Conservation (phyloP, 2,888 invertebrate species). For the Clepsis dumicolana region DNA sequence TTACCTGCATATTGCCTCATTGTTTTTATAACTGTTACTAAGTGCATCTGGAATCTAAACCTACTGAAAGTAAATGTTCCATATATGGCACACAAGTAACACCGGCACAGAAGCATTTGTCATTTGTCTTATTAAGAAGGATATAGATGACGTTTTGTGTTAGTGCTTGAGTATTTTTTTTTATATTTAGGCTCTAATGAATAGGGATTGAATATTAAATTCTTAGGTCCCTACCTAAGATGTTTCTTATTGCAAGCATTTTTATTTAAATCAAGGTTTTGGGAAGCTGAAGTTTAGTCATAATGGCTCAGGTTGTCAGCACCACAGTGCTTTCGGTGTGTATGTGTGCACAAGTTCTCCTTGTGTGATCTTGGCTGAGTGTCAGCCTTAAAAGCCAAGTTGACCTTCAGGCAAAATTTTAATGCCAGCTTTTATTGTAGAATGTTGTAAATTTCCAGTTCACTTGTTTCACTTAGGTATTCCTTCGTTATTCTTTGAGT, state of each 20-base stretch:
- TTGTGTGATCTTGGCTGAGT: constrained; percentile 24
- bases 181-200: background rate
- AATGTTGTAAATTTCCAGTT: constrained; percentile 23
- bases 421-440: constrained; percentile 35
- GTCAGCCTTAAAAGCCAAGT: constrained; percentile 32
- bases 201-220: background rate
- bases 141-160: background rate
- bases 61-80: constrained; percentile 3
- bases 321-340: background rate
- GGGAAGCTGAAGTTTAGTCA: background rate
- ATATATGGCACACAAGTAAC: background rate
- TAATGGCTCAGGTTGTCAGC: background rate
- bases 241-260: background rate
- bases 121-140: background rate
- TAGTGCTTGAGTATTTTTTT: too few relatives aligned
- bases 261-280: background rate
- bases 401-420: constrained; percentile 40
- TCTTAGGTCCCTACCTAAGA: too few relatives aligned
- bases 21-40: constrained; percentile 37
- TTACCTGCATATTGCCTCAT: constrained; percentile 32
- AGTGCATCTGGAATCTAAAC: constrained; percentile 14
- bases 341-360: constrained; percentile 28
- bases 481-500: constrained; percentile 8
- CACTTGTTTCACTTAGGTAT: constrained; percentile 14
- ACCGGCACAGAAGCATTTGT: background rate